Evolutionary conservation across 2,888 invertebrate genomes (phyloP), one percentile per base, ranked within the genome.

Genomic region (Hyposoter didymator): DNA sequence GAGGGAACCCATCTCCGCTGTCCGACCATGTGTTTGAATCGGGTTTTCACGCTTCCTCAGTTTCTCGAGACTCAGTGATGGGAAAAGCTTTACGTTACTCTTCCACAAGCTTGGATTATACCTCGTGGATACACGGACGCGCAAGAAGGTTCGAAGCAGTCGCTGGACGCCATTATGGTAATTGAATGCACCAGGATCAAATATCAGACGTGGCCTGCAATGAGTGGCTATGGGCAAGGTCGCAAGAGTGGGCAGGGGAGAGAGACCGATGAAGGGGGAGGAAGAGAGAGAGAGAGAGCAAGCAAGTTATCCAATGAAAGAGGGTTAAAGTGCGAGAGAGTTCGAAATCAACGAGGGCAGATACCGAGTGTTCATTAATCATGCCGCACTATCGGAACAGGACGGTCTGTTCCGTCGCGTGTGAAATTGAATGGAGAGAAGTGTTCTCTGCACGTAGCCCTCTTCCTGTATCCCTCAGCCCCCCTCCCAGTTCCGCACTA

Each of bases 361-460:
- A 89, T 90, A 91, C 89, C 88, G 88, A 89, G 88, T 89, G 90
- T 90, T 87, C 90, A 91, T 92, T 92, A 92, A 92, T 92, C 92
- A 92, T 90, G 88, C 84, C 75, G 47, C 87, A 87, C 89, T 91
- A 91, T 92, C 90, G 89, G 90, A 69, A 90, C 89, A 88, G 88
- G 87, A 84, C 84, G 87, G 88, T 87, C 88, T 90, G 90, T 89
- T 90, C 90, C 88, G 89, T 90, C 90, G 90, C 89, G 89, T 90
- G 90, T 90, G 90, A 91, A 92, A 91, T 91, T 90, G 90, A 91
- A 91, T 90, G 90, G 89, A 89, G 86, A 87, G 89, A 90, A 90
- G 89, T 89, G 88, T 89, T 88, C 85, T 82, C 86, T 87, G 84
- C 84, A 84, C 82, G 87, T 88, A 86, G 83, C 76, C 52, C 84